These are phyloP conservation scores for Antheraea pernyi DNA, from an alignment of 1,140 invertebrate genomes.

Conservation along the genomic window DNA sequence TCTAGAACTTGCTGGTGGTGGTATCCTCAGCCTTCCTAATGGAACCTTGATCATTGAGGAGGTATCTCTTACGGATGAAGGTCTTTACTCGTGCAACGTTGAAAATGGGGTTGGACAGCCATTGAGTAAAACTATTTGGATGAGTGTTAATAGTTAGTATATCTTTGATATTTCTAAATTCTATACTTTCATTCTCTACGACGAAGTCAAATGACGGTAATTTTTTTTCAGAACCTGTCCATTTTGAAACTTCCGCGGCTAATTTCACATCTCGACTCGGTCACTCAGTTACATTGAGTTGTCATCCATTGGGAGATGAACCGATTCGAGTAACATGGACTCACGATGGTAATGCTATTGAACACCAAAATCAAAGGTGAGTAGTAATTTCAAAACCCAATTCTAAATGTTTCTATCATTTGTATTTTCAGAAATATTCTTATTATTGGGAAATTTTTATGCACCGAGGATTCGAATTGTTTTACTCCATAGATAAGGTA, in stretches of 20 bases:
- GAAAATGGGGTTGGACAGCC: conserved; percentile 92
- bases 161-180: no score
- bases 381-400: neutral
- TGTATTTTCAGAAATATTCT: no score
- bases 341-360: conserved; percentile 83
- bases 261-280: conserved; percentile 86
- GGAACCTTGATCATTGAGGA: conserved; percentile 85
- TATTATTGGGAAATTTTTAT: no score
- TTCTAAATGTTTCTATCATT: no score
- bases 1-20: conserved; percentile 79
- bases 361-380: conserved; percentile 80
- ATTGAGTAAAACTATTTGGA: conserved; percentile 87
- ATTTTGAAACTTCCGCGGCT: conserved; percentile 85
- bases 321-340: conserved; percentile 91
- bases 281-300: conserved; percentile 86
- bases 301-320: conserved; percentile 91
- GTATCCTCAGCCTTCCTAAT: conserved; percentile 81
- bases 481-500: no score
- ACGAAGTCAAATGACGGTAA: no score
- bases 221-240: conserved; percentile 85
- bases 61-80: conserved; percentile 87
- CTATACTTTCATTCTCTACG: neutral
- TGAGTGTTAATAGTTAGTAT: conserved; percentile 88
- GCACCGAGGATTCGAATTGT: no score
- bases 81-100: conserved; percentile 92